Evolutionary conservation across 1,140 invertebrate species (phyloP), one percentile per base, ranked within the genome.

Genomic region (Pinna nobilis): DNA sequence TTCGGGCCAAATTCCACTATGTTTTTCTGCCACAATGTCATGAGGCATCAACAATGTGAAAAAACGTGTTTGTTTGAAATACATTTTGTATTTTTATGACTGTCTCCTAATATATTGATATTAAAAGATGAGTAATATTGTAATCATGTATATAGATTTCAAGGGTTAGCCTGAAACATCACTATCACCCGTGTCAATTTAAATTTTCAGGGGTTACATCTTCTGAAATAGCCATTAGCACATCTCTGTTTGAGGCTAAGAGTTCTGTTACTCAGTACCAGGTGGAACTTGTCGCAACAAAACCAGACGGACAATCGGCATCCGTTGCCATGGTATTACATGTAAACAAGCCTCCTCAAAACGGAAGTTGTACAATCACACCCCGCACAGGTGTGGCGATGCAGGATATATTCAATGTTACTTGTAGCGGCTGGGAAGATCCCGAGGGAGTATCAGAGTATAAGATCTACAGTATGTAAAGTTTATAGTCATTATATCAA

Each of bases 381-480:
- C 84, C 84, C 0, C 18, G 25, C 5, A 50, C 64, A 4, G 78
- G 81, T 2, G 74, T 59, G 15, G 74, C 76, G 39, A 63, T 51
- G 25, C 9, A 61, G 37, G 80, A 49, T 1, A 65, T 20, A 20
- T 86, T 79, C 49, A 69, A 59, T n/a, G 67, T 84, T 37, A 65
- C 20, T 4, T 85, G 84, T 47, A 39, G 18, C 4, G 77, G 70
- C 25, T 83, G 81, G 86, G 51, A 32, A n/a, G 84, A 85, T 63
- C 63, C 69, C 3, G 75, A 87, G 44, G 73, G 80, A 33, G 81
- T 87, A 15, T 61, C 32, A 1, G 55, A 66, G 15, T 87, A 84
- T 53, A 64, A 73, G 33, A 81, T 84, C 25, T 82, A 70, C 59
- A 76, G 86, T 87, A 66, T 66, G 78, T 64, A n/a, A n/a, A n/a